A percentile compares a stretch with the other conserved stretches of the same genome.
Conservation (phyloP, 1,140 invertebrate species). For the Diabrotica undecimpunctata region DNA sequence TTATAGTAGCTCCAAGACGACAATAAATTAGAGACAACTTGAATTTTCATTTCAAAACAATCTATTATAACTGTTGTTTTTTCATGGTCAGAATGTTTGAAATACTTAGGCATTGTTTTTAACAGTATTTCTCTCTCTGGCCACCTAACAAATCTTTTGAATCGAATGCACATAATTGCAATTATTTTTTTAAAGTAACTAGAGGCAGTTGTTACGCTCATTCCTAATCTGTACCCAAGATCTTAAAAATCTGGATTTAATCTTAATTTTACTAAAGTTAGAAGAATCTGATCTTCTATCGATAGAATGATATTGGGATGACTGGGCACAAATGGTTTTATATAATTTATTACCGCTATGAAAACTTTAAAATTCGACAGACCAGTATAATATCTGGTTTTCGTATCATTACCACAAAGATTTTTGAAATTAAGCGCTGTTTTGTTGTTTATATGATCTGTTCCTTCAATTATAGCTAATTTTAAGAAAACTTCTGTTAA, state of each 20-base stretch:
- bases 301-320: neutral
- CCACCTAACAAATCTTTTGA: conserved; percentile 13
- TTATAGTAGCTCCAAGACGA: conserved; percentile 30
- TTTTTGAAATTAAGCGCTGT: neutral
- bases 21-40: conserved; percentile 18
- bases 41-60: conserved; percentile 23
- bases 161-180: neutral
- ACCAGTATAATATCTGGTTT: conserved; percentile 12
- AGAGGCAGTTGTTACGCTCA: conserved; percentile 7
- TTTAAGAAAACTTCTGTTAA: neutral
- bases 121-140: conserved; percentile 4
- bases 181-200: conserved; percentile 13
- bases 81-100: conserved; percentile 8
- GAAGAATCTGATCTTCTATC: conserved; percentile 5
- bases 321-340: neutral
- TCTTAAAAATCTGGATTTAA: conserved; percentile 20
- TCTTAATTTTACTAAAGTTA: conserved; percentile 14
- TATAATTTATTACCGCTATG: neutral
- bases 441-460: neutral
- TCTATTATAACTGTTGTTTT: conserved; percentile 24
- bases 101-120: conserved; percentile 16
- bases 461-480: neutral
- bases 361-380: neutral
- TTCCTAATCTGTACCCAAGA: conserved; percentile 12
- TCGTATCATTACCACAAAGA: neutral